Base-by-base conservation (phyloP, 64 coral and sea anemone species). In the Pocillopora verrucosa region DNA sequence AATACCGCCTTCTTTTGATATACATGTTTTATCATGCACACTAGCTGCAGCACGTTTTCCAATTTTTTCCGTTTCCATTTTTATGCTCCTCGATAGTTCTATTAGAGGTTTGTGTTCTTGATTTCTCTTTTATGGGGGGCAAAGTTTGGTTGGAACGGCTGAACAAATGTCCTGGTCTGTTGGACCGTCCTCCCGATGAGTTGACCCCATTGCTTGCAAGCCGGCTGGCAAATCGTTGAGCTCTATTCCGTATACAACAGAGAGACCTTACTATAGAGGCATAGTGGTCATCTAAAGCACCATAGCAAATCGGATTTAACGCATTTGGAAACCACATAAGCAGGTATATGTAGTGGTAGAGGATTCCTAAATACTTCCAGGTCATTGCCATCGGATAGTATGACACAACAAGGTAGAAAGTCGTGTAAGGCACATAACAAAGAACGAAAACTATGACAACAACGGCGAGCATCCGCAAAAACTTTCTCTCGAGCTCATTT, bases 271-370 rank as follows among this genome's bases (percentile, higher is more conserved):
- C 62, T 36, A 78, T 62, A 24, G 60, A 83, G 13, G 77, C 86
- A 70, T 93, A 93, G 36, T 76, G 91, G 9, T 88, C 91, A 56
- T 93, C 83, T 65, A 93, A 75, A 26, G 91, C 20, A 11, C 91
- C 91, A 70, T 93, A 93, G 6, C 82, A 86, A 34, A 93, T 56
- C 6, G 91, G 91, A 65, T 93, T 93, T 22, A 93, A 87, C 57
- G 91, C 91, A 74, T 93, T 93, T 36, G 91, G 91, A 57, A 93
- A 69, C 91, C 91, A 93, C 91, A 93, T 93, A 11, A 93, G 82
- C 30, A 93, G 37, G 24, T 76, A 93, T 17, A 93, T 80, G 72
- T 93, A 93, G 16, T 67, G 20, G 34, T 93, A 89, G 58, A 79
- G 61, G 3, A 93, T 89, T 3, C 24, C 9, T 17, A 83, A 62